Base-by-base conservation (phyloP, 2,113 vertebrate genomes). In the Scortum barcoo region DNA sequence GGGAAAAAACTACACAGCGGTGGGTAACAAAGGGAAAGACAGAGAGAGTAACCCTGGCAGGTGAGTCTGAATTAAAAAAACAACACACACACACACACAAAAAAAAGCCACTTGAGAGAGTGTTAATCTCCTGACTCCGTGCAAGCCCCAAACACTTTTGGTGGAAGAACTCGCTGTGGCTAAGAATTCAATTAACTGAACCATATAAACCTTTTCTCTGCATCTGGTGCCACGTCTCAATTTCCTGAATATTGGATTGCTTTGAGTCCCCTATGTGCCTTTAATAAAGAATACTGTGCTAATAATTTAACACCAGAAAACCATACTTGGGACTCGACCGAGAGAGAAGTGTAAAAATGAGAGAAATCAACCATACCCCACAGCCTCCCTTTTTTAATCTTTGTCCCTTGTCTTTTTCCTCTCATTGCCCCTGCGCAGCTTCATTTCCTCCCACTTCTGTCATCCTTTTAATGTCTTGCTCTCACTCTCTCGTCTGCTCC, bases 181-280 rank as follows among this genome's bases (percentile, higher is more conserved):
- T 83, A 76, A 84, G 78, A 86, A 89, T 86, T 90, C 85, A 89
- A 92, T 91, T 88, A 88, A 89, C 54, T 72, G 46, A 86, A 78
- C 74, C 69, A 61, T 80, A 66, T 83, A 86, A 90, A 90, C 61
- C 83, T 54, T 90, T 89, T 88, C 76, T 82, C 36, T 53, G 76
- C 61, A 79, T 89, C 77, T n/a, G 48, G 30, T 40, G 67, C 76
- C 72, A 70, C 13, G 11, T 81, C 86, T 85, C 72, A 77, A 77
- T 82, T 89, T 89, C 74, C 76, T 88, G 75, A 82, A 78, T 85
- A 86, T 77, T 81, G 57, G 61, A 91, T 85, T 76, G 65, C 81
- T 83, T 68, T 70, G 60, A 79, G 71, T 86, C 86, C 87, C 78
- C 22, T 66, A 57, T 81, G 81, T 69, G 72, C n/a, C 65, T 91